A percentile compares a stretch with the other conserved stretches of the same genome.
Conservation (phyloP, 53 echinoderm and acorn worm genomes). For the Apostichopus leukothele region DNA sequence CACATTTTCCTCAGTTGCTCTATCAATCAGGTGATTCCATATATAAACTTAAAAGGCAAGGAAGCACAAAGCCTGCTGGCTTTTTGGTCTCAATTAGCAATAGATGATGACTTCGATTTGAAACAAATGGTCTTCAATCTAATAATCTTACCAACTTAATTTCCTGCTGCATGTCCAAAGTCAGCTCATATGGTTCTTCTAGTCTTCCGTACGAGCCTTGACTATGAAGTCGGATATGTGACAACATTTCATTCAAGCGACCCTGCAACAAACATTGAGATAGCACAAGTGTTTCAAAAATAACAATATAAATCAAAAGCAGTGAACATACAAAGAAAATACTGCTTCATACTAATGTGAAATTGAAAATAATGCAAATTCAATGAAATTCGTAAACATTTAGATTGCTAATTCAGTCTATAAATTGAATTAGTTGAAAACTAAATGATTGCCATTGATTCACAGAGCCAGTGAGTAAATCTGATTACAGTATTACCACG, state of each 20-base stretch:
- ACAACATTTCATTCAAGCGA: slow-evolving; percentile 96
- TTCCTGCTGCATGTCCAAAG: slow-evolving; percentile 84
- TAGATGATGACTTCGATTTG: neutral
- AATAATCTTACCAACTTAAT: slow-evolving; percentile 73
- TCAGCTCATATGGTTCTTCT: slow-evolving; percentile 70
- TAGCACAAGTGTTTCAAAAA: neutral
- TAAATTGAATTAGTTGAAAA: too few species aligned
- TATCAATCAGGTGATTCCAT: too few species aligned
- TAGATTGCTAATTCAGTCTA: too few species aligned
- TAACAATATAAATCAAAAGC: neutral
- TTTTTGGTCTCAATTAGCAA: neutral
- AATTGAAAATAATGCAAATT: neutral
- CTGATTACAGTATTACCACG: too few species aligned
- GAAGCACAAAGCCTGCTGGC: too few species aligned
- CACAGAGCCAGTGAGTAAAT: too few species aligned
- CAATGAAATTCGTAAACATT: too few species aligned
- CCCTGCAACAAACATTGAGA: slow-evolving; percentile 55
- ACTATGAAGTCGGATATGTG: slow-evolving; percentile 86
- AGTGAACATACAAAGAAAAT: neutral
- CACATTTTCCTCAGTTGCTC: too few species aligned
- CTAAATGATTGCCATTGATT: too few species aligned
- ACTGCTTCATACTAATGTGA: neutral
- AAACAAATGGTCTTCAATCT: too few species aligned
- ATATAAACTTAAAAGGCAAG: too few species aligned
- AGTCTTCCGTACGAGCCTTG: slow-evolving; percentile 67